phyloP scores from a whole-genome alignment of 2,888 invertebrate genomes.

The Nomada ruficornis region DNA sequence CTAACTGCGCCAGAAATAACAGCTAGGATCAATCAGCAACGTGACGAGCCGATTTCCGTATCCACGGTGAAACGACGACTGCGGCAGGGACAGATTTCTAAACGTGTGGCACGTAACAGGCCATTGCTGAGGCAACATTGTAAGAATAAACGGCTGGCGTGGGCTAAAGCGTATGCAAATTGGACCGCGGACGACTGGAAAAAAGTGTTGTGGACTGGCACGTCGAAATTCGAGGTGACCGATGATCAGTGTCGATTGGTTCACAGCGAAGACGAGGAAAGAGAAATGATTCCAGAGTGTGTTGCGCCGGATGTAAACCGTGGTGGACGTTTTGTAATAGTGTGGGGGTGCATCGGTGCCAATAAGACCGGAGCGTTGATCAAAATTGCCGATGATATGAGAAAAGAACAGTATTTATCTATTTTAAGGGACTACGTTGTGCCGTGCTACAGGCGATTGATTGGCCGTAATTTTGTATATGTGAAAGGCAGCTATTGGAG shows the following conservation, averaged over 20 bases:
- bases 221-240: slow-evolving; percentile 50
- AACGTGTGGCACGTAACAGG: no score
- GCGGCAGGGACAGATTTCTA: no score
- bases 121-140: no score
- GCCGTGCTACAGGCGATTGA: neutral
- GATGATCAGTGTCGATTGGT: slow-evolving; percentile 28
- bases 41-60: no score
- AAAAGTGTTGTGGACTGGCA: slow-evolving; percentile 56
- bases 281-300: neutral
- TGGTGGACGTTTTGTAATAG: slow-evolving; percentile 52
- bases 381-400: slow-evolving; percentile 63
- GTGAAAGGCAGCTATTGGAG: slow-evolving; percentile 27
- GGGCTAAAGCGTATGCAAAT: slow-evolving; percentile 46
- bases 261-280: no score
- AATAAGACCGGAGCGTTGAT: slow-evolving; percentile 47
- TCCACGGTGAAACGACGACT: no score
- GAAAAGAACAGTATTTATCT: slow-evolving; percentile 55
- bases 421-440: slow-evolving; percentile 3
- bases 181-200: slow-evolving; percentile 57
- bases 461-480: neutral
- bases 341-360: slow-evolving; percentile 59
- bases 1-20: no score
- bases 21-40: no score
- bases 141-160: no score
- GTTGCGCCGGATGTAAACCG: slow-evolving; percentile 59